These are phyloP conservation scores for Oceanodroma leucorhoa DNA, from an alignment of 2,797 vertebrate species.

Conservation along the genomic window DNA sequence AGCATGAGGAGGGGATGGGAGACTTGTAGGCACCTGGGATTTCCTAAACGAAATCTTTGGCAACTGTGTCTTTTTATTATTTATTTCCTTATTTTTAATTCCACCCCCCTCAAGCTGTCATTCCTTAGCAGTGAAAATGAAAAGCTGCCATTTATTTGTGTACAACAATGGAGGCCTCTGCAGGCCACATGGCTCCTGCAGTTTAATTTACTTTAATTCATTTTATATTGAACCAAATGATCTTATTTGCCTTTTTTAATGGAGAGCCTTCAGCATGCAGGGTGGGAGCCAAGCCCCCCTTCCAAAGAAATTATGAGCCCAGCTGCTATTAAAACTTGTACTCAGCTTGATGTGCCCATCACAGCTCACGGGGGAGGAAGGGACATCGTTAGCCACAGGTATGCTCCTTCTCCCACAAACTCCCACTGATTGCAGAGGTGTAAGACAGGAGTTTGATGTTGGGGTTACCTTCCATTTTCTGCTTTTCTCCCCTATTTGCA, in stretches of 20 bases:
- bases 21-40: constrained; percentile 49
- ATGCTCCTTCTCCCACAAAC: background rate
- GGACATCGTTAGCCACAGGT: background rate
- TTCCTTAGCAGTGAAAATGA: constrained; percentile 70
- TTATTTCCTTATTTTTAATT: constrained; percentile 66
- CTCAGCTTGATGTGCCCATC: background rate
- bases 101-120: constrained; percentile 79
- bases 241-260: constrained; percentile 78
- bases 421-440: background rate
- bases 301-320: constrained; percentile 65
- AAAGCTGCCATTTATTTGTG: constrained; percentile 50
- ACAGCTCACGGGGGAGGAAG: background rate
- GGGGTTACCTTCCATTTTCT: background rate
- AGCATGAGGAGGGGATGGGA: constrained; percentile 38
- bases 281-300: constrained; percentile 58
- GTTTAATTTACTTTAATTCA: constrained; percentile 81
- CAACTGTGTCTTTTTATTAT: constrained; percentile 41
- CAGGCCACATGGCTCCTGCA: constrained; percentile 75
- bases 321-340: constrained; percentile 60
- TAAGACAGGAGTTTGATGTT: background rate
- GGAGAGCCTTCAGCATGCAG: constrained; percentile 60
- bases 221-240: constrained; percentile 80
- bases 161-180: constrained; percentile 69
- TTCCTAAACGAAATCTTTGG: constrained; percentile 41
- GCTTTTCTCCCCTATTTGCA: background rate